Evolutionary conservation across 2,888 invertebrate genomes (phyloP).

Genomic region (Itoplectis maculator): DNA sequence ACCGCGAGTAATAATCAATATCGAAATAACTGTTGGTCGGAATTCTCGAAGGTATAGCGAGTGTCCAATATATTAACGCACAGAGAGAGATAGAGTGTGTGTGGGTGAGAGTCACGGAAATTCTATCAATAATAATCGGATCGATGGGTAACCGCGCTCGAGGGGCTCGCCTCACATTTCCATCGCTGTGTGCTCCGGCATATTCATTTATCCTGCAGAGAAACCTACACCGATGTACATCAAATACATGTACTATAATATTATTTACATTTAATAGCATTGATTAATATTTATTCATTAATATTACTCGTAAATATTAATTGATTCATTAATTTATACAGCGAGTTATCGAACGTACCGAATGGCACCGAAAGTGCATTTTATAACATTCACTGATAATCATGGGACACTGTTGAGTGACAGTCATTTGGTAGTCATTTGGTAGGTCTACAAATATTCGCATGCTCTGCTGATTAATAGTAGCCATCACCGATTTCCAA

Average conservation of each 20-base stretch:
- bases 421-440: not conserved
- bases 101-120: not conserved
- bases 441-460: too few relatives aligned
- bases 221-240: not conserved
- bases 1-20: slow-evolving; percentile 41
- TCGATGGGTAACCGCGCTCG: slow-evolving; percentile 34
- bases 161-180: slow-evolving; percentile 7
- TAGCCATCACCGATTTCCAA: not conserved
- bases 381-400: too few relatives aligned
- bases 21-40: slow-evolving; percentile 33
- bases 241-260: not conserved
- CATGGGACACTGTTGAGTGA: too few relatives aligned
- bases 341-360: not conserved
- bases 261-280: not conserved
- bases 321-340: not conserved
- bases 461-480: too few relatives aligned
- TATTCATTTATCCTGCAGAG: slow-evolving; percentile 8
- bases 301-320: not conserved
- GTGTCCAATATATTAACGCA: not conserved
- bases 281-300: slow-evolving; percentile 14
- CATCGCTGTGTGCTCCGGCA: not conserved
- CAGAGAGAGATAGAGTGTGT: too few relatives aligned
- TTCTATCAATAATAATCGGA: slow-evolving; percentile 43
- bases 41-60: slow-evolving; percentile 21
- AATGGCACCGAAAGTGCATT: too few relatives aligned